Evolutionary conservation across 2,113 vertebrate genomes (phyloP), one percentile per base, ranked within the genome.

Genomic region (Pseudorhombus dupliciocellatus): DNA sequence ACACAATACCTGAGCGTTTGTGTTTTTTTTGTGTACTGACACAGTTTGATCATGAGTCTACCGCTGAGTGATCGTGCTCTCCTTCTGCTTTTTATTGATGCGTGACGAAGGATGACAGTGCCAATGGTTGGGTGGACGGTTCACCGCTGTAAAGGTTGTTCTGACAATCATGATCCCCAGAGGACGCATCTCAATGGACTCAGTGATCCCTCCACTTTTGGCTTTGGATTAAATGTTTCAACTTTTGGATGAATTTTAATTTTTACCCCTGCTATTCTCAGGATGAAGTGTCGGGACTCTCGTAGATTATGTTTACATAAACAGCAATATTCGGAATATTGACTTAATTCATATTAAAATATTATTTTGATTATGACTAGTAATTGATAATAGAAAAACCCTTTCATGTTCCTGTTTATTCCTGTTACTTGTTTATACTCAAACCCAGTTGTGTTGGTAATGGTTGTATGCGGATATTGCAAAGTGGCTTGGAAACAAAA

Each of bases 1-100:
- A 62, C 24, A 34, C 16, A 69, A 62, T 72, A 20, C 53, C 22
- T 50, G 8, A 50, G 22, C 34, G 31, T 58, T 70, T 72, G 37
- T 60, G 53, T 59, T 59, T 61, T 61, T 58, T 40, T 37, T 28
- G n/a, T 26, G 9, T 34, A 34, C 31, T 10, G 2, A 34, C 3
- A 1, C 7, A 51, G 53, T 20, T 11, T 73, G 42, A 40, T 6
- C 15, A 9, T 6, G 16, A 22, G 10, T 63, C 31, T 46, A 48
- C 34, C 26, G 21, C 12, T 3, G 46, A n/a, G 18, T 53, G 46
- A 24, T 50, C 34, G 20, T 16, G 16, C 28, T 52, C 15, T 56
- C 31, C 40, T 68, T 30, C 1, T 30, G 50, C 21, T 46, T 46
- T 40, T 14, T 46, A 30, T n/a, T 20, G 1, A 5, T 52, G 48